Evolutionary conservation across 1,140 invertebrate species (phyloP), one percentile per base, ranked within the genome.

Genomic region (Drosophila nigrodunni): DNA sequence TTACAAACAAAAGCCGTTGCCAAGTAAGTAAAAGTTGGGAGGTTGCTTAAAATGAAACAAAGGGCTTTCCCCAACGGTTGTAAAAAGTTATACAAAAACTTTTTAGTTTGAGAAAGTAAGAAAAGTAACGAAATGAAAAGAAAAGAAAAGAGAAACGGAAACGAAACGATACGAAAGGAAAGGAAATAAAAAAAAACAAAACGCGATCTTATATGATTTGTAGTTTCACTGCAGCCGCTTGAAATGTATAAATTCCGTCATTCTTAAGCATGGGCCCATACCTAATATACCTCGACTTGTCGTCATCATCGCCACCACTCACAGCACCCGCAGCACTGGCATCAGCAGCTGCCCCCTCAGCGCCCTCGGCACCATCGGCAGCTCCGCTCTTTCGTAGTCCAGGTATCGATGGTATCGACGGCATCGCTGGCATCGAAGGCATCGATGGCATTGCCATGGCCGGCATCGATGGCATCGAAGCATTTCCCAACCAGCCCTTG

Each of bases 241-340:
- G 68, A 80, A 71, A 69, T 49, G 85, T 89, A 89, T 89, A 80
- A 90, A 90, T 92, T 92, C 91, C 90, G 89, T 93, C 90, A 92
- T 92, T 92, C 80, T 90, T 79, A 88, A 89, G 83, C 82, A 58
- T 59, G 73, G 77, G 94, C 94, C 93, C 94, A 93, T 94, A 94
- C 94, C 94, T 94, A 94, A 93, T 94, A 93, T 95, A 96, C 95
- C 95, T 96, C 92, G 95, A 96, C 94, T 95, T 96, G 93, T 96
- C 96, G 92, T 97, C 96, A 93, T 97, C 96, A 92, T 97, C 96
- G 78, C 96, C 96, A 93, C 96, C 96, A 76, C 94, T 93, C 77
- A 93, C 86, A 78, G 93, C 69, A 92, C 92, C 73, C 65, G 93
- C 80, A 74, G 93, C 69, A 90, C 91, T 68, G 86, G 92, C 93